phyloP scores from a whole-genome alignment of 2,113 vertebrate species.

The Periophthalmus modestus region DNA sequence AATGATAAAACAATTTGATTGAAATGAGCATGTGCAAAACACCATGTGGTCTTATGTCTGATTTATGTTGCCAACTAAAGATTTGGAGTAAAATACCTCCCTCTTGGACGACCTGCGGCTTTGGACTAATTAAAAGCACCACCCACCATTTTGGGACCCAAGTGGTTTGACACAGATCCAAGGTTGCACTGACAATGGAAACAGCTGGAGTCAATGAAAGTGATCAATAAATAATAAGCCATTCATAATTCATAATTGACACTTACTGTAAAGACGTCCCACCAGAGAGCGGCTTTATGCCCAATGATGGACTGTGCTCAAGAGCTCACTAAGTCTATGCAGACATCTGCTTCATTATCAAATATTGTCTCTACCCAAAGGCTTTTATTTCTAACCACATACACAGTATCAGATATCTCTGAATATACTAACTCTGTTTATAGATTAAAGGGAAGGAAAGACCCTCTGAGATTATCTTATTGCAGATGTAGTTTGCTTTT shows the following conservation, averaged over 20 bases:
- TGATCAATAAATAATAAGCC: slow-evolving; percentile 61
- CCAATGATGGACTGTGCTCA: slow-evolving; percentile 5
- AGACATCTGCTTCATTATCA: slow-evolving; percentile 15
- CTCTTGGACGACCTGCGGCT: slow-evolving; percentile 45
- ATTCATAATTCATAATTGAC: slow-evolving; percentile 75
- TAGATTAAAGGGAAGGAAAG: slow-evolving; percentile 13
- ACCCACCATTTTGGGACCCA: slow-evolving; percentile 30
- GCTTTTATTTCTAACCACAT: neutral
- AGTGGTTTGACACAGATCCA: slow-evolving; percentile 25
- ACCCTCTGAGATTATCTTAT: slow-evolving; percentile 19
- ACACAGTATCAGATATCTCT: neutral
- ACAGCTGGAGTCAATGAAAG: slow-evolving; percentile 54
- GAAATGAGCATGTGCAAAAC: slow-evolving; percentile 19
- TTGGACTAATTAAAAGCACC: slow-evolving; percentile 52
- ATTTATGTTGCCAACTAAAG: slow-evolving; percentile 25
- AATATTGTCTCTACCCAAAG: neutral
- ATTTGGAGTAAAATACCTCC: slow-evolving; percentile 15
- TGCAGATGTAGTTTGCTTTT: neutral
- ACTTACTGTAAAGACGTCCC: slow-evolving; percentile 38
- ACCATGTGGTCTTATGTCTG: slow-evolving; percentile 25
- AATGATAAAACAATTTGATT: neutral
- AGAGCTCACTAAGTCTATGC: slow-evolving; percentile 9
- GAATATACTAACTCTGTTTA: slow-evolving; percentile 32
- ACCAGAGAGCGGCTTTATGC: slow-evolving; percentile 32
- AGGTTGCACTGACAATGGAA: slow-evolving; percentile 19